These are phyloP conservation scores for Porites cylindrica DNA, from an alignment of 92 coral and sea anemone species.

Conservation along the genomic window DNA sequence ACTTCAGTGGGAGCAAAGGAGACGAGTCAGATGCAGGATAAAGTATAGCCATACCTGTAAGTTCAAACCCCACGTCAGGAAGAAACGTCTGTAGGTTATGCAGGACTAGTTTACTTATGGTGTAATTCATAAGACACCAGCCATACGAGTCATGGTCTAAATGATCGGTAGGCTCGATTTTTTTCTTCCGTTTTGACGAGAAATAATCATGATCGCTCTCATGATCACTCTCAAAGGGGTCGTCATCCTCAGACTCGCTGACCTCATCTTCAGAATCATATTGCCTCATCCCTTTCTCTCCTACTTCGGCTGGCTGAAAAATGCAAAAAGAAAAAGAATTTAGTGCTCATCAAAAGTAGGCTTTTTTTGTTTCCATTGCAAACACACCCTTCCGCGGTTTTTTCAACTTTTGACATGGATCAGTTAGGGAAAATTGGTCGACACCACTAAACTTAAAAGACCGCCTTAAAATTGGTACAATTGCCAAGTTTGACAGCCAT, in stretches of 20 bases:
- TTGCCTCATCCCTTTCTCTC: constrained; percentile 51
- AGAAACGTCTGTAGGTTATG: constrained; percentile 80
- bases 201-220: constrained; percentile 77
- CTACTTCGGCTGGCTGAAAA: constrained; percentile 63
- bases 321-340: background rate
- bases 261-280: constrained; percentile 87
- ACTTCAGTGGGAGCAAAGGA: too few relatives aligned
- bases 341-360: background rate
- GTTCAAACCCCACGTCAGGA: constrained; percentile 94
- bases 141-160: constrained; percentile 89
- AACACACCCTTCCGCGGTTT: too few relatives aligned
- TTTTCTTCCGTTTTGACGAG: constrained; percentile 54
- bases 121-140: constrained; percentile 96
- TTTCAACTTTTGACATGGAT: too few relatives aligned
- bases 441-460: too few relatives aligned
- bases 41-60: constrained; percentile 69
- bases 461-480: too few relatives aligned
- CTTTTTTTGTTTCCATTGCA: background rate
- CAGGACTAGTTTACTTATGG: constrained; percentile 85
- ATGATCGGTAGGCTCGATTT: constrained; percentile 86
- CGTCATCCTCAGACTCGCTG: constrained; percentile 78
- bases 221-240: constrained; percentile 70
- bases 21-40: too few relatives aligned
- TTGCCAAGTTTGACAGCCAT: too few relatives aligned
- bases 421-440: too few relatives aligned